Percentiles rank a stretch among this genome's conserved stretches.
These are phyloP conservation scores for Oscheius myriophilus DNA, from an alignment of 2,888 invertebrate genomes.

Conservation along the genomic window DNA sequence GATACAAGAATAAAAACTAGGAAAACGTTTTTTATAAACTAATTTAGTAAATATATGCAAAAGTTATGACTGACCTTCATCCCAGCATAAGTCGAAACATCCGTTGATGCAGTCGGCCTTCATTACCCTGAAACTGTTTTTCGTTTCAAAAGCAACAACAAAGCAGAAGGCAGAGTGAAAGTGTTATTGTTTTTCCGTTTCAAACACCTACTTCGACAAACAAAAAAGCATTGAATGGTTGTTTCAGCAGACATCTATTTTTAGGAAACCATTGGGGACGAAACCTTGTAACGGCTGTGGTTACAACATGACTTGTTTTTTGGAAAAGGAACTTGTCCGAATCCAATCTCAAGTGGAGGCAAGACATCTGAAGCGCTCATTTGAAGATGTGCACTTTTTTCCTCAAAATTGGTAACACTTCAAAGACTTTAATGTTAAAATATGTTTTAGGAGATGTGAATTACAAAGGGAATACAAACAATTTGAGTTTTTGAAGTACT, in stretches of 20 bases:
- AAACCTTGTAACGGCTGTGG: slow-evolving; percentile 64
- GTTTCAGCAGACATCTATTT: slow-evolving; percentile 22
- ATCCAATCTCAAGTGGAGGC: slow-evolving; percentile 47
- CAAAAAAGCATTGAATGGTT: neutral
- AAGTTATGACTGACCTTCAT: slow-evolving; percentile 6
- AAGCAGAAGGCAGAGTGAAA: neutral
- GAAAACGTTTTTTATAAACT: too few relatives aligned
- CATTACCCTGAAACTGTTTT: neutral
- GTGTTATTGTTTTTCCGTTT: slow-evolving; percentile 3
- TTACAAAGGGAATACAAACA: slow-evolving; percentile 41
- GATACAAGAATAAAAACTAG: too few relatives aligned
- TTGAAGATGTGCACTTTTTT: slow-evolving; percentile 65
- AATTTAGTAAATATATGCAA: too few relatives aligned
- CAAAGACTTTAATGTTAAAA: neutral
- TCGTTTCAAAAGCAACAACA: slow-evolving; percentile 1
- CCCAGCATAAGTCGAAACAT: slow-evolving; percentile 5
- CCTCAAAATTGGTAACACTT: slow-evolving; percentile 63
- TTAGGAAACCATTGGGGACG: slow-evolving; percentile 43
- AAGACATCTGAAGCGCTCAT: slow-evolving; percentile 42
- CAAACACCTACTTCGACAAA: too few relatives aligned
- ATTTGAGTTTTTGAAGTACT: slow-evolving; percentile 53
- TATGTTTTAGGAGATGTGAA: slow-evolving; percentile 59
- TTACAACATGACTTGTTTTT: slow-evolving; percentile 66
- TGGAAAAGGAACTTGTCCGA: slow-evolving; percentile 59
- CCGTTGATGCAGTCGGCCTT: neutral